Conservation (phyloP, 1,140 invertebrate genomes). For the Batillaria attramentaria region DNA sequence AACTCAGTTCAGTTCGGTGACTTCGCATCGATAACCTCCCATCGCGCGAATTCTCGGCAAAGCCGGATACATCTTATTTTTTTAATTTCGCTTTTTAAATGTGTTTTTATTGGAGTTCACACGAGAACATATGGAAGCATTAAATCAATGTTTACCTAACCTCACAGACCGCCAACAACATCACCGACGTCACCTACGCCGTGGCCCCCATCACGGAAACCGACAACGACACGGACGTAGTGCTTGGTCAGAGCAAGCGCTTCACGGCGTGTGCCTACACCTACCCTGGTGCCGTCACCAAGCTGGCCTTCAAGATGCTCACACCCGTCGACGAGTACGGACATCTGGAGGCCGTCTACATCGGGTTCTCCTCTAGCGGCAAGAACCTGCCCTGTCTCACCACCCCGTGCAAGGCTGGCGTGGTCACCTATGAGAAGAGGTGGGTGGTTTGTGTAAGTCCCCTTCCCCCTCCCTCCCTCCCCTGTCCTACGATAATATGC, state of each 20-base stretch:
- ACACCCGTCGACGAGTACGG: slow-evolving; percentile 21
- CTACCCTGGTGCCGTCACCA: slow-evolving; percentile 18
- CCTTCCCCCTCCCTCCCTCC: not conserved
- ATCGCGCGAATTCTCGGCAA: too few species aligned
- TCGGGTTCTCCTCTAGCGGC: slow-evolving; percentile 41
- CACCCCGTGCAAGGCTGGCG: slow-evolving; percentile 28
- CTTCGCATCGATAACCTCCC: too few species aligned
- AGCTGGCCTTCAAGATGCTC: slow-evolving; percentile 39
- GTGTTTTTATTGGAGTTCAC: too few species aligned
- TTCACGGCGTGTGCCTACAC: slow-evolving; percentile 39
- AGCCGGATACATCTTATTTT: too few species aligned
- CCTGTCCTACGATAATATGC: not conserved
- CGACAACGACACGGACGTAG: slow-evolving; percentile 30
- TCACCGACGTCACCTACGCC: not conserved
- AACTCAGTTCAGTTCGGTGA: too few species aligned
- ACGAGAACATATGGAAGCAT: too few species aligned
- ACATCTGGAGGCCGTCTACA: slow-evolving; percentile 43
- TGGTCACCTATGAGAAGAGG: slow-evolving; percentile 39
- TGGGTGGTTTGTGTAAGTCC: too few species aligned
- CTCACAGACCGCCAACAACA: not conserved
- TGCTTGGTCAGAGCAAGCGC: slow-evolving; percentile 42
- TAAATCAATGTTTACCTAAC: too few species aligned
- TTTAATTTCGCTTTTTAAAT: too few species aligned
- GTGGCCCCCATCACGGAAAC: slow-evolving; percentile 30
- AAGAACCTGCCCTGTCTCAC: slow-evolving; percentile 47